Evolutionary conservation across 2,113 vertebrate species (phyloP), one percentile per base, ranked within the genome.

Genomic region (Ursus arctos): DNA sequence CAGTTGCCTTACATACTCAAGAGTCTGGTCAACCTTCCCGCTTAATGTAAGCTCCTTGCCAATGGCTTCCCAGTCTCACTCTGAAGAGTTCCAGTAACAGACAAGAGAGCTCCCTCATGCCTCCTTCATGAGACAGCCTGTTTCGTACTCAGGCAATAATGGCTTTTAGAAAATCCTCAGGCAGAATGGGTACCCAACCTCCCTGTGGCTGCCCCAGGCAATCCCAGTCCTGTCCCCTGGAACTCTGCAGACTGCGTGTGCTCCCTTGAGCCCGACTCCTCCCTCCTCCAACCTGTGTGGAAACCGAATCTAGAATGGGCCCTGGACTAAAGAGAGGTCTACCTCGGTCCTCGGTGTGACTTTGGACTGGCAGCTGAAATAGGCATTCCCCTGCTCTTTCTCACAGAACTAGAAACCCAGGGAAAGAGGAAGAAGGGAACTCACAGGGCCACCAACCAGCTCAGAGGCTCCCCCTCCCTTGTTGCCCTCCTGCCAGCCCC

Each of bases 151-250:
- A 31, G 80, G 43, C 71, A 86, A 67, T 28, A 91, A 49, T 3
- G 26, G 80, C 83, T 92, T 79, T 91, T 69, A 88, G 57, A 92
- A 93, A 95, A 74, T 57, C n/a, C 21, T 92, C 31, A 33, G 72
- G 47, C 80, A 28, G 8, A 94, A 31, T 57, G 43, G 59, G 88
- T 8, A 89, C 22, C 49, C 43, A 87, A 24, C 16, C 26, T 91
- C 13, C 49, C n/a, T 6, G 4, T 65, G 22, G 28, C 49, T 57
- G 94, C 49, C 83, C 51, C 21, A 40, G 31, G 55, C 59, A 77
- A 72, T 31, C 47, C 55, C 31, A 80, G 10, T 36, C 51, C 33
- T 90, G 53, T 6, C 76, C 47, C 61, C 69, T 59, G 24, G 24
- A 95, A 92, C 61, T 84, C 36, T 76, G 40, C 4, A 97, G 82